These are phyloP conservation scores for Autographa gamma DNA, from an alignment of 2,888 invertebrate species.

Conservation along the genomic window DNA sequence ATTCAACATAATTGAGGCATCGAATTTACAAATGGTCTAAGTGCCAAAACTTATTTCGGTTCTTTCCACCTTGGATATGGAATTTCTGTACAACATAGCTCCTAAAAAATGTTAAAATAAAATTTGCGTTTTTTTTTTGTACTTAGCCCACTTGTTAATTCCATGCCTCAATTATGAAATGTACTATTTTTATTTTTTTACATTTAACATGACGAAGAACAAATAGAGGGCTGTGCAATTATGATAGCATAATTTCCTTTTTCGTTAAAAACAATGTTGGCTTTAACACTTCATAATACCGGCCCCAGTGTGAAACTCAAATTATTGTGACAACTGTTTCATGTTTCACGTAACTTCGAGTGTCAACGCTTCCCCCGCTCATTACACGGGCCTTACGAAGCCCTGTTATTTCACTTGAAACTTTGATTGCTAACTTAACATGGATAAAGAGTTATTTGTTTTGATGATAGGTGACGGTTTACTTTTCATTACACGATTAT, in stretches of 20 bases:
- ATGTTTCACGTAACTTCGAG: constrained; percentile 64
- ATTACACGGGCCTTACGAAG: constrained; percentile 55
- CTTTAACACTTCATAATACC: neutral
- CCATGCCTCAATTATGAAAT: too few relatives aligned
- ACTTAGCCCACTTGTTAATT: too few relatives aligned
- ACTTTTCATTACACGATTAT: neutral
- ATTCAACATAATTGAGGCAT: too few relatives aligned
- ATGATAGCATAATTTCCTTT: neutral
- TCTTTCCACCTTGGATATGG: too few relatives aligned
- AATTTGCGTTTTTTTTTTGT: too few relatives aligned
- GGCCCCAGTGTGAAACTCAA: constrained; percentile 65
- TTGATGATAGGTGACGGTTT: neutral
- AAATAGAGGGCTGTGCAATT: neutral
- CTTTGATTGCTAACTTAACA: constrained; percentile 34
- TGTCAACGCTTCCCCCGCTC: constrained; percentile 57
- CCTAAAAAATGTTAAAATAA: too few relatives aligned
- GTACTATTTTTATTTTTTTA: too few relatives aligned
- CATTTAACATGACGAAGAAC: too few relatives aligned
- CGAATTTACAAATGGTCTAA: too few relatives aligned
- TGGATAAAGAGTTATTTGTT: constrained; percentile 15
- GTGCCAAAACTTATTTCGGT: too few relatives aligned
- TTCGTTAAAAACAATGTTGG: neutral
- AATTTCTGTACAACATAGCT: too few relatives aligned
- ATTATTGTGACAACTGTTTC: constrained; percentile 70
- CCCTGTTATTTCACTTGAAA: constrained; percentile 62